Conservation (phyloP, 2,888 invertebrate species). For the Diploptera punctata region DNA sequence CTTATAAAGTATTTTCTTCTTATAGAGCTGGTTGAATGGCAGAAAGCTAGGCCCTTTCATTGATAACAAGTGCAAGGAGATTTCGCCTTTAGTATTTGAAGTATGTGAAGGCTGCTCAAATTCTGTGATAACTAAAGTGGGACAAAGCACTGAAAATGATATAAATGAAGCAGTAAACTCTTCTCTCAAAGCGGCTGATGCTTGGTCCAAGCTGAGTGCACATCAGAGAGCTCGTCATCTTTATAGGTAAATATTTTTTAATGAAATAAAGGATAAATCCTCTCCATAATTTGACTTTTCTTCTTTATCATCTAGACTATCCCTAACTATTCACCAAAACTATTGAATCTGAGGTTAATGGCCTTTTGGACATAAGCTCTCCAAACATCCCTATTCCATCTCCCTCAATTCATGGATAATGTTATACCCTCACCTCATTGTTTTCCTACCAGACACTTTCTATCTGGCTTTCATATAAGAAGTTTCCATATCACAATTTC, state of each 20-base stretch:
- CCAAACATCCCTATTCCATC: too few species aligned
- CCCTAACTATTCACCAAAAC: too few species aligned
- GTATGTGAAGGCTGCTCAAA: constrained; percentile 36
- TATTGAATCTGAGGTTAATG: too few species aligned
- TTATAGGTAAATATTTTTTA: constrained; percentile 48
- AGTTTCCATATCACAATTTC: too few species aligned
- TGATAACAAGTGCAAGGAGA: constrained; percentile 33
- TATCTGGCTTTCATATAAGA: too few species aligned
- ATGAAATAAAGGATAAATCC: too few species aligned
- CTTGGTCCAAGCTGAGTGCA: constrained; percentile 44
- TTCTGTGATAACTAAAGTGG: constrained; percentile 42
- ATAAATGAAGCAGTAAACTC: constrained; percentile 47
- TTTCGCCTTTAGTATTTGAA: constrained; percentile 12
- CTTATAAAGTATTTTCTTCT: not conserved
- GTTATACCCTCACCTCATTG: too few species aligned
- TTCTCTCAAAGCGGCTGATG: constrained; percentile 40
- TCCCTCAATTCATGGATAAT: too few species aligned
- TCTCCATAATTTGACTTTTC: too few species aligned
- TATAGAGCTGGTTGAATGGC: constrained; percentile 49
- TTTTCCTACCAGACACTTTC: too few species aligned
- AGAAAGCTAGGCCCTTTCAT: constrained; percentile 46
- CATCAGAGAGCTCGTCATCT: constrained; percentile 48
- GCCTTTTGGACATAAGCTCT: too few species aligned
- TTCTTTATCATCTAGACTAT: too few species aligned
- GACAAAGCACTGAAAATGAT: constrained; percentile 45